Evolutionary conservation across 2,113 vertebrate genomes (phyloP).

Genomic region (Athene noctua): DNA sequence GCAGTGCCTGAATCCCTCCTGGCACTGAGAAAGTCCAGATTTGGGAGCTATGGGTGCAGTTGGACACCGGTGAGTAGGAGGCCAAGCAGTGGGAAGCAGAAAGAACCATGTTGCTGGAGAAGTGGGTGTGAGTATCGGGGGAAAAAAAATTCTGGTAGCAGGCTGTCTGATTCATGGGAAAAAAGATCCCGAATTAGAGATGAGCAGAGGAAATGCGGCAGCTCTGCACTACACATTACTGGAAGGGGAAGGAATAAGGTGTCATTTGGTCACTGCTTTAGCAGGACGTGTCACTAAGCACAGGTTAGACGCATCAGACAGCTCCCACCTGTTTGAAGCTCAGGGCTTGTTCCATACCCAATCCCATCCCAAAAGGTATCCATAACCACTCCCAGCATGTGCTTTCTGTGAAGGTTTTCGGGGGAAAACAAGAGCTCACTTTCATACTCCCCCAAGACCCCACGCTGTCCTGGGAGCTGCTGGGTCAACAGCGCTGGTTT

Average conservation of each 20-base stretch:
- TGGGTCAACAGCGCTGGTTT: rapidly evolving
- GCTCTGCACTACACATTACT: not conserved
- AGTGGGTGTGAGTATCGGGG: not conserved
- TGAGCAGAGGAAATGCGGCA: not conserved
- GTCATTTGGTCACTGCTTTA: not conserved
- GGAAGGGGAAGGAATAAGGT: not conserved
- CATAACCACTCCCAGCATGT: not conserved
- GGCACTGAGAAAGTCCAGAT: not conserved
- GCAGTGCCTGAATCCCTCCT: not conserved
- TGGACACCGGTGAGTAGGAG: not conserved
- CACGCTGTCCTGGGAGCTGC: not conserved
- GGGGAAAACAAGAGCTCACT: not conserved
- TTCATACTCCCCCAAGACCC: not conserved
- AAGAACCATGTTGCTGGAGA: not conserved
- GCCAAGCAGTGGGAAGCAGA: not conserved
- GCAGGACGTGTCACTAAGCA: not conserved
- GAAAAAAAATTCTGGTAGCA: not conserved
- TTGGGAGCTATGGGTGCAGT: rapidly evolving
- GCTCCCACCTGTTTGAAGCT: not conserved
- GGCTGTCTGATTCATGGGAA: not conserved
- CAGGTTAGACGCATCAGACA: not conserved
- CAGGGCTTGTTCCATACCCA: rapidly evolving
- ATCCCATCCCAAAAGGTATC: not conserved
- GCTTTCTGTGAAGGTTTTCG: not conserved
- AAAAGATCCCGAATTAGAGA: not conserved